Evolutionary conservation across 1,140 invertebrate species (phyloP), one percentile per base, ranked within the genome.

Genomic region (Sitodiplosis mosellana): DNA sequence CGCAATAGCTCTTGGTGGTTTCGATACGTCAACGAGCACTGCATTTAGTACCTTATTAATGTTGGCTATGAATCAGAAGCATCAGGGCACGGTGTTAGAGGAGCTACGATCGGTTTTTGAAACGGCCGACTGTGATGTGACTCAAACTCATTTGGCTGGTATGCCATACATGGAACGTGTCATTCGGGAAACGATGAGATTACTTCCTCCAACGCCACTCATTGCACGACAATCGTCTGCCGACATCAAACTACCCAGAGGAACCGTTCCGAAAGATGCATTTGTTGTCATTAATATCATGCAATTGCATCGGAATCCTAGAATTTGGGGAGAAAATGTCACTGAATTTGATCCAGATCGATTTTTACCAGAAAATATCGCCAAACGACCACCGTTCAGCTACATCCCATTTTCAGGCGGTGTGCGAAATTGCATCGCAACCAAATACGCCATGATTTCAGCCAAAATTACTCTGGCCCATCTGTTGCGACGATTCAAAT

Each of bases 321-420:
- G 70, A 27, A 54, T 63, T 41, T 79, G 65, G n/a, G n/a, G n/a
- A 50, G 64, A 71, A 20, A 62, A 80, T 50, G 75, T 78, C 3
- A 67, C 77, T 1, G 56, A 53, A 15, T 83, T 77, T 54, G 65
- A 80, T 63, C 79, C 79, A 0, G 76, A 80, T 27, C 57, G 76
- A 52, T 81, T 81, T 58, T 52, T 70, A n/a, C 64, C 70, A 0
- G 76, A 80, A 56, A 69, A 72, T 51, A 38, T 51, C 1, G 44
- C 50, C 1, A 55, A 55, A 22, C 56, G 73, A 33, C 67, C 59
- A 52, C 67, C 57, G 5, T 68, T 57, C 46, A 49, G 62, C 14
- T 78, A 69, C 49, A 59, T 79, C 34, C 76, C 76, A 10, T 80
- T 81, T 54, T 72, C 70, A 21, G 68, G 69, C n/a, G 74, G 76